Base-by-base conservation (phyloP, 92 coral and sea anemone species). In the Phenganax marumi region DNA sequence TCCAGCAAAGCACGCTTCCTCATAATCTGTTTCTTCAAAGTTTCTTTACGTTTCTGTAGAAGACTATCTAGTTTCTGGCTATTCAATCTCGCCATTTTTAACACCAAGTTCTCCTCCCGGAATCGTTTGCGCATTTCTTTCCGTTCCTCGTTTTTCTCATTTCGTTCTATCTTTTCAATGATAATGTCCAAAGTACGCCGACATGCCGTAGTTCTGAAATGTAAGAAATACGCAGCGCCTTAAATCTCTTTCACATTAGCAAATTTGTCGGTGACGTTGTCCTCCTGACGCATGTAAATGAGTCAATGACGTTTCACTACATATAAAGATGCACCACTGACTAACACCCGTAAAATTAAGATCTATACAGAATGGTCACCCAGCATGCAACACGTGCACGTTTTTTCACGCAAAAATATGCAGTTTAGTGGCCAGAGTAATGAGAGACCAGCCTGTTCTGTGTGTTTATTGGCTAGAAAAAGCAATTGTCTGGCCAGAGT, bases 11-110 rank as follows among this genome's bases (percentile, higher is more conserved):
- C 86, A n/a, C 99, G 97, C 81, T 92, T 92, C 50, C 89, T 87
- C 90, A 92, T 88, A 26, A 96, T 88, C 76, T 96, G 97, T 66
- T 91, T 92, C 84, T 92, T 92, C 0, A 96, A 84, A 6, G 83
- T 64, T 77, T 96, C 99, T 72, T 96, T 96, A 26, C 99, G 86
- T 84, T 96, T 96, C 61, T 92, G 92, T 46, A 96, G 82, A 18
- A 92, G 87, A 51, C 76, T 86, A 50, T 91, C 92, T 64, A 96
- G 92, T 76, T 91, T 96, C 75, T 58, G 83, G 43, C 90, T 84
- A 74, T 91, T 96, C 54, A 89, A 84, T 51, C 91, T 80, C 81
- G 91, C 97, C 62, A 87, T 72, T 80, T 88, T 92, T 39, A 91
- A 79, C 19, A 84, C 90, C 78, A 73, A 84, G 62, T 14, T 91